phyloP scores from a whole-genome alignment of 2,888 invertebrate genomes.

The Eupsilia transversa region DNA sequence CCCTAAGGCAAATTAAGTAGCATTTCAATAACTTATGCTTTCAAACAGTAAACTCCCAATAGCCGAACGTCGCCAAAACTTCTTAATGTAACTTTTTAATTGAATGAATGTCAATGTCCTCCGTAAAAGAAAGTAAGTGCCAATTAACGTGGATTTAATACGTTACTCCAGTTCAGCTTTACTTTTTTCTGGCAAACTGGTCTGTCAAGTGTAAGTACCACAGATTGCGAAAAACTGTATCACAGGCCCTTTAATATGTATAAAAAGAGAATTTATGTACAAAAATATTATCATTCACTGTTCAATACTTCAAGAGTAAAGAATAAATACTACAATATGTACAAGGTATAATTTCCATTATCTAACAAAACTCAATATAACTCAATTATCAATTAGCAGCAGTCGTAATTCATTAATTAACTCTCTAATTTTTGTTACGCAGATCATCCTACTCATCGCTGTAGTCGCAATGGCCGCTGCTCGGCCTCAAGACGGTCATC shows the following conservation, averaged over 20 bases:
- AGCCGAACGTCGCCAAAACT: neutral
- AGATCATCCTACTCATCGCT: constrained; percentile 39
- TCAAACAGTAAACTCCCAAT: neutral
- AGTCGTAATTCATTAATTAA: neutral
- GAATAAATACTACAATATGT: constrained; percentile 53
- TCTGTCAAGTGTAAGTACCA: neutral
- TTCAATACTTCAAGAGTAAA: constrained; percentile 16
- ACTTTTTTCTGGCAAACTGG: constrained; percentile 32
- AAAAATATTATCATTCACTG: constrained; percentile 33
- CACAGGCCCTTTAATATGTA: constrained; percentile 35
- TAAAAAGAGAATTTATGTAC: constrained; percentile 43
- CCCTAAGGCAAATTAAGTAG: too few relatives aligned
- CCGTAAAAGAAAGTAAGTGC: neutral
- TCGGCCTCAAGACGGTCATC: constrained; percentile 56
- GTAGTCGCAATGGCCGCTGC: constrained; percentile 52
- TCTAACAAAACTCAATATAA: neutral
- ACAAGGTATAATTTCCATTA: constrained; percentile 30
- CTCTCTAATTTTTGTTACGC: neutral
- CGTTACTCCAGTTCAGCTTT: constrained; percentile 34
- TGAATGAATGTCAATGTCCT: constrained; percentile 14
- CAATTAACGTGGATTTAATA: neutral
- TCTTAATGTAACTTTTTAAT: neutral
- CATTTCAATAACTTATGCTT: too few relatives aligned
- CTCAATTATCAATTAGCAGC: too few relatives aligned
- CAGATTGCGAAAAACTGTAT: constrained; percentile 25